A percentile compares a stretch with the other conserved stretches of the same genome.
Conservation (phyloP, 2,888 invertebrate species). For the Sicus ferrugineus region DNA sequence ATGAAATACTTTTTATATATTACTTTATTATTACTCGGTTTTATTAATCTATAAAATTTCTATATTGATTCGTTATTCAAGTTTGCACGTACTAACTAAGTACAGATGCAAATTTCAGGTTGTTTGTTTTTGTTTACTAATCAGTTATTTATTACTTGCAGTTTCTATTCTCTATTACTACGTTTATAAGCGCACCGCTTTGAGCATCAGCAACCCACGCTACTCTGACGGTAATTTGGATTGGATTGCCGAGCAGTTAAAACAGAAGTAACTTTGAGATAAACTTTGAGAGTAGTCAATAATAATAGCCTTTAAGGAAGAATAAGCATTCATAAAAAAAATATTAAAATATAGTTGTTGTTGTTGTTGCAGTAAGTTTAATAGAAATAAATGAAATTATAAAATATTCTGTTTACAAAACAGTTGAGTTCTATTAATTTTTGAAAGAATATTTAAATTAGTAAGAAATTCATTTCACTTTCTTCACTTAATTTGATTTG, state of each 20-base stretch:
- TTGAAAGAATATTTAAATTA: background rate
- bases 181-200: conserved; percentile 85
- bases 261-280: conserved; percentile 58
- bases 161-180: conserved; percentile 82
- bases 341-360: too few relatives aligned
- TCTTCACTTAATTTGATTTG: background rate
- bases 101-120: too few relatives aligned
- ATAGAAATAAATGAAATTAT: background rate
- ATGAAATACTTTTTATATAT: too few relatives aligned
- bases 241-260: conserved; percentile 73
- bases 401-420: background rate
- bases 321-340: too few relatives aligned
- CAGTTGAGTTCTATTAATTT: background rate
- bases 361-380: too few relatives aligned
- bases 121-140: background rate
- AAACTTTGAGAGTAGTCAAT: too few relatives aligned
- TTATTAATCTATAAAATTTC: background rate
- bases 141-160: conserved; percentile 34
- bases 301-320: too few relatives aligned
- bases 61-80: background rate
- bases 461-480: background rate
- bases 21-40: background rate
- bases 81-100: background rate
- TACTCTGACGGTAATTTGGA: conserved; percentile 89
- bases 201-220: conserved; percentile 86